phyloP scores from a whole-genome alignment of 2,113 vertebrate species.

The Etia nguti region DNA sequence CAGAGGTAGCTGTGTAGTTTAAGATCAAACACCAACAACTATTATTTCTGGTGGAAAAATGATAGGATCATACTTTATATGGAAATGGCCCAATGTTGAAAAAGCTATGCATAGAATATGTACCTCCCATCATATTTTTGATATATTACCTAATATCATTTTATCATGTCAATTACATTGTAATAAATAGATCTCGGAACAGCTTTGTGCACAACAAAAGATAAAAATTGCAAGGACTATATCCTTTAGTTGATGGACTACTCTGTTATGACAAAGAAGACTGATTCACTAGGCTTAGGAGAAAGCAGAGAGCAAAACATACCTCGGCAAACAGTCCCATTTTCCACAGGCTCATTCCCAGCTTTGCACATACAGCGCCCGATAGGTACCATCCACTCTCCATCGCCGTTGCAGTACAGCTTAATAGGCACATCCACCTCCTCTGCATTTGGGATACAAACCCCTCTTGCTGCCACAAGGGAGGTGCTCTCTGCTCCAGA shows the following conservation, averaged over 20 bases:
- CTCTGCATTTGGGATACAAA: slow-evolving; percentile 89
- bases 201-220: not conserved
- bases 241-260: not conserved
- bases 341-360: slow-evolving; percentile 89
- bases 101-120: not conserved
- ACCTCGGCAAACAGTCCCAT: slow-evolving; percentile 93
- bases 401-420: slow-evolving; percentile 95
- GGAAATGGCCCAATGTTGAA: not conserved
- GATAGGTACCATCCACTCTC: slow-evolving; percentile 98
- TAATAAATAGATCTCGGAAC: not conserved
- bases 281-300: not conserved
- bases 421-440: slow-evolving; percentile 98
- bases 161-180: not conserved
- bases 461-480: slow-evolving; percentile 87
- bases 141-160: not conserved
- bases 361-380: slow-evolving; percentile 96
- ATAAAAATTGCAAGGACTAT: not conserved
- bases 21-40: not conserved
- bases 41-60: not conserved
- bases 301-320: slow-evolving; percentile 36
- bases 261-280: not conserved
- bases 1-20: not conserved
- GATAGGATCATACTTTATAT: not conserved
- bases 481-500: slow-evolving; percentile 97
- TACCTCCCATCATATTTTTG: not conserved